Evolutionary conservation across 2,888 invertebrate genomes (phyloP), one percentile per base, ranked within the genome.

Genomic region (Argyresthia goedartella): DNA sequence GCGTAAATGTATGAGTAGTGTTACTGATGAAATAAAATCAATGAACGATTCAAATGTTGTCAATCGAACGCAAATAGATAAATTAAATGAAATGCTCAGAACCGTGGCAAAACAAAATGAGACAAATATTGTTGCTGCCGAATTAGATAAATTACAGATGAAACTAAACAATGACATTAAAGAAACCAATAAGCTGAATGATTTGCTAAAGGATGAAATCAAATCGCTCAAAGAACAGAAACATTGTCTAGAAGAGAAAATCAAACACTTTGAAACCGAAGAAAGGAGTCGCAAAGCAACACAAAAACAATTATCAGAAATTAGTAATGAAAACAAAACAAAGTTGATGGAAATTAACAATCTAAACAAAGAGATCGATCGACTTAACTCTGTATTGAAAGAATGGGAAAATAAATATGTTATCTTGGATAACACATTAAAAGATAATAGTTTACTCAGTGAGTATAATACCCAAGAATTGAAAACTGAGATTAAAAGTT

Each of bases 21-120:
- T 67, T 41, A 66, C 66, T 43, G 60, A 69, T 49, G 69, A 78
- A 53, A 62, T 65, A n/a, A 69, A 67, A 57, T 57, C 61, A 11
- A 59, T 71, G 25, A 65, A 74, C 61, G 59, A 67, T 54, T 51
- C 58, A 33, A 57, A 62, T 54, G 52, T 52, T 47, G 51, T 60
- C 9, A 50, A 55, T 9, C 16, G 34, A 10, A 50, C 34, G 36
- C 45, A 46, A 44, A 15, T 46, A 53, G 42, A 39, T 25, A 41
- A 48, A 14, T 14, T 54, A 0, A n/a, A 35, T 15, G 11, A 53
- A 9, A 6, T 48, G 53, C 25, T 25, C 10, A 52, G 46, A 16
- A 10, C 43, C 25, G 6, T n/a, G 33, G 33, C 39, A 13, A 34
- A 54, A 45, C 52, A 56, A 44, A 51, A 54, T 33, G 52, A 61